These are phyloP conservation scores for Artibeus jamaicensis DNA, from an alignment of 2,797 vertebrate species.

Conservation along the genomic window DNA sequence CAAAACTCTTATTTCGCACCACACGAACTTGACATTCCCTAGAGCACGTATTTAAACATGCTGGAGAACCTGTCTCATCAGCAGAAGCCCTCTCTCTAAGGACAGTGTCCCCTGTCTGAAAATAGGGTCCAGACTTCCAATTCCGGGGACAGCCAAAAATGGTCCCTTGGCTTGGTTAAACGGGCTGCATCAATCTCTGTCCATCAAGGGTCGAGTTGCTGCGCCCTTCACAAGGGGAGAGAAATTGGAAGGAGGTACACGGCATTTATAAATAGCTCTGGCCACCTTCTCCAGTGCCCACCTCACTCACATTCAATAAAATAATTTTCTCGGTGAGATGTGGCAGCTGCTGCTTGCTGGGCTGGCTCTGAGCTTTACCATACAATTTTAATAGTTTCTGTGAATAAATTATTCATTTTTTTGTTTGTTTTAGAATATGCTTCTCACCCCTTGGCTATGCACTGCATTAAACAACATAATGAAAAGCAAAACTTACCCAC, in stretches of 20 bases:
- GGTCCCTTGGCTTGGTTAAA: not conserved
- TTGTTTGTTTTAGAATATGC: conserved; percentile 56
- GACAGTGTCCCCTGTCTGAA: not conserved
- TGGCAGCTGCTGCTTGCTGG: not conserved
- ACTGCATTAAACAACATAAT: conserved; percentile 41
- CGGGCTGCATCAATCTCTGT: not conserved
- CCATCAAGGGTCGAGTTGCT: not conserved
- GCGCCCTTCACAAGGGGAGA: not conserved
- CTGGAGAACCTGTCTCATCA: not conserved
- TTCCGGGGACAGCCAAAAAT: not conserved
- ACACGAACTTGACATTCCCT: not conserved
- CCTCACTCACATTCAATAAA: conserved; percentile 18
- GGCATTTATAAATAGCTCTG: not conserved
- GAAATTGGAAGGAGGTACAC: not conserved
- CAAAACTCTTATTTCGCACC: not conserved
- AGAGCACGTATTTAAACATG: not conserved
- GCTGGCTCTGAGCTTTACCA: conserved; percentile 51
- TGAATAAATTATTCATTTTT: conserved; percentile 58
- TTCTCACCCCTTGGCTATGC: conserved; percentile 17
- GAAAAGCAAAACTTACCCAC: conserved; percentile 49
- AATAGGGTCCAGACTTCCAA: not conserved
- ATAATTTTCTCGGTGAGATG: conserved; percentile 25
- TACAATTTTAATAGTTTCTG: conserved; percentile 52
- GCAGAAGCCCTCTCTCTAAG: not conserved
- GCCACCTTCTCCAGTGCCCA: not conserved